Evolutionary conservation across 2,113 vertebrate species (phyloP), one percentile per base, ranked within the genome.

Genomic region (Turnix velox): DNA sequence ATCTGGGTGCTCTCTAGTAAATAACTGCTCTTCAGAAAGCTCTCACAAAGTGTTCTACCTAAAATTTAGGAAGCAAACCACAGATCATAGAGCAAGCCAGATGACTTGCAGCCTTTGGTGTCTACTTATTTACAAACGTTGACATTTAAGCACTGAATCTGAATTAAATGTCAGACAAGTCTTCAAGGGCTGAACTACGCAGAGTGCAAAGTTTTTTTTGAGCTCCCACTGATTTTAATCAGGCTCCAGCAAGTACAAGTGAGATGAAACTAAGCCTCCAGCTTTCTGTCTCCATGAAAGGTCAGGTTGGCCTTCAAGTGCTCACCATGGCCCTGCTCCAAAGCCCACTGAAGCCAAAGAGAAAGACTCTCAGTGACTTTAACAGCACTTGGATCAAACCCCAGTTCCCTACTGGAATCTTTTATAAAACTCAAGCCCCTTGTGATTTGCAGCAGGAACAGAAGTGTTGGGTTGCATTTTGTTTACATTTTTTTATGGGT

Each of bases 131-230:
- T 91, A 80, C 75, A 94, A 89, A 93, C 22, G 55, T 45, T 83
- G 85, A 87, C 67, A 92, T 93, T 95, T 95, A 83, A 96, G 65
- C 55, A 57, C n/a, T 4, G 5, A 75, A 74, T 67, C 61, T 20
- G n/a, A 94, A 77, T 95, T 72, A 94, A 95, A 96, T 94, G 84
- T 84, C 94, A 96, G 40, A 74, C 46, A 39, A 68, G 78, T 92
- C 88, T 92, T 86, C 84, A 74, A 95, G 75, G 72, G 77, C 52
- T 87, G 67, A 90, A 55, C 5, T 39, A 52, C 10, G 10, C 46
- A 37, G 76, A 94, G 90, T 62, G 42, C 63, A 71, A 93, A 95
- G 82, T 85, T 94, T 77, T 94, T 77, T 90, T 66, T 40, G 76
- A 92, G 88, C 76, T 78, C 83, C 79, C 37, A 72, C 59, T 90